Conservation (phyloP, 2,888 invertebrate species). For the Sycophila texana region DNA sequence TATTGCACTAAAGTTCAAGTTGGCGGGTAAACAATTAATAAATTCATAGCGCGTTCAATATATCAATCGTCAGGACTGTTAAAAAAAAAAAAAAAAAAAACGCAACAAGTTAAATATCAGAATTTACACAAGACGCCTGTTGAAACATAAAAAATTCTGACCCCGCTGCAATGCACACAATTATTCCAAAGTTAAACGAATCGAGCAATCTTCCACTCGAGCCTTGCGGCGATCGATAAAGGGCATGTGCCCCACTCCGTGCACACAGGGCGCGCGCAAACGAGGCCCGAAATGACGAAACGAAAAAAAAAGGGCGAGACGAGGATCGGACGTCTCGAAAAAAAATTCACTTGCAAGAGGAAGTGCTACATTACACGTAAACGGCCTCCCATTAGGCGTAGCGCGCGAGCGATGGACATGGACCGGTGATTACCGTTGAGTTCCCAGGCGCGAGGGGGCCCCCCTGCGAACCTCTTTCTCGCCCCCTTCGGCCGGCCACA, state of each 20-base stretch:
- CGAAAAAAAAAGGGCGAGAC: constrained; percentile 17
- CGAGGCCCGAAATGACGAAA: constrained; percentile 19
- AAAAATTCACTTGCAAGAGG: constrained; percentile 54
- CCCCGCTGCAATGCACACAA: not conserved
- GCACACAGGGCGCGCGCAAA: not conserved
- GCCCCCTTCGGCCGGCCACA: constrained; percentile 63
- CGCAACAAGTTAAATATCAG: not conserved
- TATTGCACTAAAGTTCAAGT: too few relatives aligned
- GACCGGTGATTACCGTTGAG: constrained; percentile 70
- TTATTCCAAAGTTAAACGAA: constrained; percentile 40
- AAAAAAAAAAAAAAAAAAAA: not conserved
- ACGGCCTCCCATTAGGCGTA: constrained; percentile 43
- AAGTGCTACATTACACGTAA: constrained; percentile 55
- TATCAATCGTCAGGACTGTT: not conserved
- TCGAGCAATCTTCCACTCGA: constrained; percentile 16
- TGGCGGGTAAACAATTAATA: too few relatives aligned
- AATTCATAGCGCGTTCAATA: not conserved
- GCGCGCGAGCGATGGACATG: constrained; percentile 62
- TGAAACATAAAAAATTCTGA: too few relatives aligned
- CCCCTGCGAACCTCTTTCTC: constrained; percentile 69
- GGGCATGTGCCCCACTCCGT: not conserved
- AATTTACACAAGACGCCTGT: too few relatives aligned
- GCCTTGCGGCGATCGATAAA: constrained; percentile 12
- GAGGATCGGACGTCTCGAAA: constrained; percentile 21
- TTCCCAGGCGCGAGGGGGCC: constrained; percentile 70